Evolutionary conservation across 2,113 vertebrate genomes (phyloP).

Genomic region (Mellivora capensis): DNA sequence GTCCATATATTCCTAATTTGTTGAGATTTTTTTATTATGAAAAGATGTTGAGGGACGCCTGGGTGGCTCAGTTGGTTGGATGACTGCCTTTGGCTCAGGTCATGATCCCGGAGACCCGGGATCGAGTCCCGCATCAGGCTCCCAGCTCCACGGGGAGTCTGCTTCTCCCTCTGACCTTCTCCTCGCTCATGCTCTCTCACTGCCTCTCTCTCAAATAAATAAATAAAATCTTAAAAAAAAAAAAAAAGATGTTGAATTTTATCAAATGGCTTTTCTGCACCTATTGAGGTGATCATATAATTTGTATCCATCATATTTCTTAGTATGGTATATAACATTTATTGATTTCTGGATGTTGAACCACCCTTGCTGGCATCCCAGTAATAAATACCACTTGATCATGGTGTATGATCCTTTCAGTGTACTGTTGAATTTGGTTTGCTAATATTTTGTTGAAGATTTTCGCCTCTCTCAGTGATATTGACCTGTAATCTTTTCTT

Average conservation of each 20-base stretch:
- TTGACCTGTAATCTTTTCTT: not conserved
- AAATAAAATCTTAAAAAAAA: too few species aligned
- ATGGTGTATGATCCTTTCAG: not conserved
- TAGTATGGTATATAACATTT: not conserved
- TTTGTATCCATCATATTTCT: not conserved
- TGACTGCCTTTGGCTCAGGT: too few species aligned
- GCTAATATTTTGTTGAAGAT: not conserved
- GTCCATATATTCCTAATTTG: not conserved
- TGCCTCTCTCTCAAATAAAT: too few species aligned
- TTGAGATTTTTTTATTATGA: not conserved
- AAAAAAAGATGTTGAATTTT: too few species aligned
- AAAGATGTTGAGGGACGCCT: too few species aligned
- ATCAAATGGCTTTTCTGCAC: not conserved
- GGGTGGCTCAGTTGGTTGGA: too few species aligned
- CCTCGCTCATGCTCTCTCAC: too few species aligned
- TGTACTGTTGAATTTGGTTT: not conserved
- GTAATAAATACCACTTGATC: not conserved
- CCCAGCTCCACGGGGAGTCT: too few species aligned
- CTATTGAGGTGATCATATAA: not conserved
- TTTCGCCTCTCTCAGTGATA: not conserved
- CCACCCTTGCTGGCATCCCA: not conserved
- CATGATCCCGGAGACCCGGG: too few species aligned
- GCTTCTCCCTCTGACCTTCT: too few species aligned
- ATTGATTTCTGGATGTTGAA: not conserved
- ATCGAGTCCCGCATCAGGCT: too few species aligned